Conservation (phyloP, 2,113 vertebrate genomes). For the Tonatia bakeri region DNA sequence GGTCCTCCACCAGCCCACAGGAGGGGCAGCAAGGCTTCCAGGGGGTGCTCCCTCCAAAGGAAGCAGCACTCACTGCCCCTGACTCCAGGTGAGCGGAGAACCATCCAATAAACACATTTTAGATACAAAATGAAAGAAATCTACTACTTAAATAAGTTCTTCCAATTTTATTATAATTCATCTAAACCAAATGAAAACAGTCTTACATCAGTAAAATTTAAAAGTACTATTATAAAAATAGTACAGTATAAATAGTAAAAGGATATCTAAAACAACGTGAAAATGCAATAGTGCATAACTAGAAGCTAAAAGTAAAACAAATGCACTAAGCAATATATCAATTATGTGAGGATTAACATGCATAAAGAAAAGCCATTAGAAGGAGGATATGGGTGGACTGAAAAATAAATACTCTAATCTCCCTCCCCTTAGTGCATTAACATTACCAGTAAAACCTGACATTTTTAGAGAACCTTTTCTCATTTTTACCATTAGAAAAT, state of each 20-base stretch:
- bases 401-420: background rate
- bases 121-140: background rate
- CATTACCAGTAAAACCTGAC: background rate
- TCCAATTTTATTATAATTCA: background rate
- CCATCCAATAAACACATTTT: background rate
- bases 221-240: background rate
- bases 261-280: background rate
- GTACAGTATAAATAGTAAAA: background rate
- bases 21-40: background rate
- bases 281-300: background rate
- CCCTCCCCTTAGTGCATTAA: background rate
- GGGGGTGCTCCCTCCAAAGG: background rate
- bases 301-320: background rate
- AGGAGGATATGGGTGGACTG: accelerated
- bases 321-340: background rate
- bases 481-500: background rate
- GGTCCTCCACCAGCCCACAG: background rate
- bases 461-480: background rate
- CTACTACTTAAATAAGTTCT: background rate
- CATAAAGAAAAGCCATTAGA: background rate
- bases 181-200: background rate
- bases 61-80: background rate
- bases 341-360: background rate
- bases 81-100: background rate
- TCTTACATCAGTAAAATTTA: background rate